A percentile compares a stretch with the other conserved stretches of the same genome.
Evolutionary conservation across 2,888 invertebrate species (phyloP).

Genomic region (Cenopis cana): DNA sequence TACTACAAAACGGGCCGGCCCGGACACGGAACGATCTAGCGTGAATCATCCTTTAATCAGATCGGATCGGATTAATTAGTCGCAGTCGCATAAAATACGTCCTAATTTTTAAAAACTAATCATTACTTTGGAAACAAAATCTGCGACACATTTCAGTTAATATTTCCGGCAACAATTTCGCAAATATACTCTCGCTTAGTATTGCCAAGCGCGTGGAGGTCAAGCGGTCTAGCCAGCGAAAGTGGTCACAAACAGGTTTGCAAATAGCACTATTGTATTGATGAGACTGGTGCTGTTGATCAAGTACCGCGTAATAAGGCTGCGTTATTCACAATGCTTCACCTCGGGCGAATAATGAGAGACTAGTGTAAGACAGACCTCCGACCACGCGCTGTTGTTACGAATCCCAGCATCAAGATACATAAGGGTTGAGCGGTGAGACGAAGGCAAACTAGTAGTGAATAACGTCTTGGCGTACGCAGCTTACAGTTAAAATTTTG

Average conservation of each 20-base stretch:
- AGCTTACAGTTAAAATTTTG: background rate
- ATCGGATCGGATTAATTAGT: too few species aligned
- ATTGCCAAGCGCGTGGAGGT: slow-evolving; percentile 2
- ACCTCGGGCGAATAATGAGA: too few species aligned
- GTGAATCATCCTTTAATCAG: too few species aligned
- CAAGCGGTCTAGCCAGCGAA: slow-evolving; percentile 4
- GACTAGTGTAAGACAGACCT: too few species aligned
- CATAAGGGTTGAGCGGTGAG: too few species aligned
- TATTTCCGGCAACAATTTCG: background rate
- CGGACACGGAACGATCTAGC: too few species aligned
- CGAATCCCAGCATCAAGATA: too few species aligned
- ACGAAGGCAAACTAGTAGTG: too few species aligned
- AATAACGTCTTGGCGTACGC: background rate
- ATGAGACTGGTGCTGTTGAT: slow-evolving; percentile 5
- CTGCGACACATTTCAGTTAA: background rate
- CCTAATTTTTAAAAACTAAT: background rate
- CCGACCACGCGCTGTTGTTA: too few species aligned
- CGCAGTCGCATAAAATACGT: too few species aligned
- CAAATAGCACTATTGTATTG: slow-evolving; percentile 8
- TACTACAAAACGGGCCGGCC: too few species aligned
- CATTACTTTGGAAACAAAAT: background rate
- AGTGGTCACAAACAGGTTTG: slow-evolving; percentile 20
- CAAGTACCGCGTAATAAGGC: background rate
- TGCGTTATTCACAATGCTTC: background rate
- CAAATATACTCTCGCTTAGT: slow-evolving; percentile 3